phyloP scores from a whole-genome alignment of 2,888 invertebrate genomes.

The Rotaria sp. region DNA sequence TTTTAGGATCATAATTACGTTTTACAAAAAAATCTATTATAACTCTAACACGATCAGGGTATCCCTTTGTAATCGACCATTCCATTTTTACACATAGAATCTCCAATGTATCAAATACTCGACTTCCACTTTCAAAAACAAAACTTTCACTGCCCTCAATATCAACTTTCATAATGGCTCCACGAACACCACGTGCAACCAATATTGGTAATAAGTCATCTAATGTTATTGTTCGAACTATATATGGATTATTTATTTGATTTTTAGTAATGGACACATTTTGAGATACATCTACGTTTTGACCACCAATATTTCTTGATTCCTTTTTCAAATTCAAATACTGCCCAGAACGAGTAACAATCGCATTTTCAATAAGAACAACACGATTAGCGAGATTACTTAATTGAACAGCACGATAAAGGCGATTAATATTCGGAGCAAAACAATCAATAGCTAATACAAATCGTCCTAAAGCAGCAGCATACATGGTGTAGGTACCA shows the following conservation, averaged over 20 bases:
- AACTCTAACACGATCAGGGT: neutral
- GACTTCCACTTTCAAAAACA: neutral
- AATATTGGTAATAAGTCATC: neutral
- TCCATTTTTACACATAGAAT: neutral
- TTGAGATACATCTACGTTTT: neutral
- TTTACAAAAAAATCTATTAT: neutral
- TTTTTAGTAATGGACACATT: neutral
- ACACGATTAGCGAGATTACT: neutral
- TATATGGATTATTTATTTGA: neutral
- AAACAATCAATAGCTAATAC: neutral
- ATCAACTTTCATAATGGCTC: neutral
- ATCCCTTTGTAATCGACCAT: neutral
- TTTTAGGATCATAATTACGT: neutral
- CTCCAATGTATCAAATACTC: neutral
- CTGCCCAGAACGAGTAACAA: neutral
- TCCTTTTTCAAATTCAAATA: neutral
- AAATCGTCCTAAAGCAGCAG: neutral
- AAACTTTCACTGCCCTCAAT: neutral
- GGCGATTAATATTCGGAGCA: neutral
- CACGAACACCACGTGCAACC: neutral
- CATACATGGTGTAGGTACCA: slow-evolving; percentile 8
- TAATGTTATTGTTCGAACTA: neutral
- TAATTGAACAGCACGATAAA: neutral
- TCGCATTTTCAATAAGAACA: neutral
- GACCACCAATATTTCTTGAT: neutral